Base-by-base conservation (phyloP, 2,888 invertebrate species). In the Diarsia dahlii region DNA sequence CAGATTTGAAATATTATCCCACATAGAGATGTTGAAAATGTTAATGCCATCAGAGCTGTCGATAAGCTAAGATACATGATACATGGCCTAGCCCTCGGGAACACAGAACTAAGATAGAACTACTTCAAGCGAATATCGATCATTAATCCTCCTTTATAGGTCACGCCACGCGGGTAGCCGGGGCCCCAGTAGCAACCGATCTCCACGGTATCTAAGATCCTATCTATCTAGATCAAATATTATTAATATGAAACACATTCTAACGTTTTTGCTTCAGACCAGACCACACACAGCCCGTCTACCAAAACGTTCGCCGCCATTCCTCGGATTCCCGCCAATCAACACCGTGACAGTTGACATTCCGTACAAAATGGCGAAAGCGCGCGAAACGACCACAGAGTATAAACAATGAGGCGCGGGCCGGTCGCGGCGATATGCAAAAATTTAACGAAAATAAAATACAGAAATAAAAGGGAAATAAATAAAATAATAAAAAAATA, bases 401-500 rank as follows among this genome's bases (percentile, higher is more conserved):
- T 85, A 87, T 87, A 90, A 88, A 89, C 89, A 88, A 89, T 89
- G 87, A 88, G 84, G 54, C 58, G 76, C 78, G 80, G 85, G 86
- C 83, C 87, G 85, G 87, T 84, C 84, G 87, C 90, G 77, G 89
- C 92, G 92, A 94, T 95, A 95, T 95, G 95, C 96, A 95, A 90
- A 95, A 95, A 94, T 94, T 94, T 95, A 90, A 92, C 92, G 91
- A 92, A 93, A 93, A 94, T 94, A 94, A 95, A 95, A 94, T 91
- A 93, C 89, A 91, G 91, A 93, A 94, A 94, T 94, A 94, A 93
- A 93, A 92, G 91, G 91, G 83, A 84, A 94, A 95, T 95, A 96
- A 96, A 96, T 95, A 96, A 96, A 95, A 95, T 94, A 94, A 95
- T 94, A 95, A 95, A 95, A 94, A 85, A 82, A 88, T 89, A 94